A percentile compares a stretch with the other conserved stretches of the same genome.
Evolutionary conservation across 2,888 invertebrate species (phyloP).

Genomic region (Drosophila macrospina): DNA sequence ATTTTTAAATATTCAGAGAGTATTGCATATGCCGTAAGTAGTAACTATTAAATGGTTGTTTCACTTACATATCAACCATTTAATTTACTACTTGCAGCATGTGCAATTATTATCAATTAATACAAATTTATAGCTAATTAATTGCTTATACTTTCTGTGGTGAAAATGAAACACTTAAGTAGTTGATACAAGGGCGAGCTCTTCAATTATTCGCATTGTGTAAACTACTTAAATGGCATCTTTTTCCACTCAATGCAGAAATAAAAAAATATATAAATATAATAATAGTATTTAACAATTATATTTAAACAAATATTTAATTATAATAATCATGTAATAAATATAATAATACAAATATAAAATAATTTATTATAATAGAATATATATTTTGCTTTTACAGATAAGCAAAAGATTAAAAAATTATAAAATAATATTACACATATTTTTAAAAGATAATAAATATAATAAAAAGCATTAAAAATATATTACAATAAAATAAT

Average conservation of each 20-base stretch:
- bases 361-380: no score
- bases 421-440: no score
- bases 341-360: no score
- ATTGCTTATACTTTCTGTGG: neutral
- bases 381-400: no score
- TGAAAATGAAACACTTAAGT: constrained; percentile 51
- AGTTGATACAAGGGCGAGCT: constrained; percentile 62
- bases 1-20: neutral
- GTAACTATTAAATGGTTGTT: constrained; percentile 63
- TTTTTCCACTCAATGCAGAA: constrained; percentile 31
- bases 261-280: neutral
- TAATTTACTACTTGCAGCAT: constrained; percentile 65
- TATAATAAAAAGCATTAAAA: no score
- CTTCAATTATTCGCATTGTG: constrained; percentile 44
- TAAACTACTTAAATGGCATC: constrained; percentile 49
- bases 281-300: neutral
- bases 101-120: constrained; percentile 12
- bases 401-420: no score
- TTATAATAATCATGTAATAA: neutral
- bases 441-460: neutral
- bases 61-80: constrained; percentile 45
- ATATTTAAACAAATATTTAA: no score
- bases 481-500: no score
- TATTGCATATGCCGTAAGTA: constrained; percentile 53
- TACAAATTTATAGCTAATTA: no score